Base-by-base conservation (phyloP, 2,888 invertebrate genomes). In the Heliconius aoede region DNA sequence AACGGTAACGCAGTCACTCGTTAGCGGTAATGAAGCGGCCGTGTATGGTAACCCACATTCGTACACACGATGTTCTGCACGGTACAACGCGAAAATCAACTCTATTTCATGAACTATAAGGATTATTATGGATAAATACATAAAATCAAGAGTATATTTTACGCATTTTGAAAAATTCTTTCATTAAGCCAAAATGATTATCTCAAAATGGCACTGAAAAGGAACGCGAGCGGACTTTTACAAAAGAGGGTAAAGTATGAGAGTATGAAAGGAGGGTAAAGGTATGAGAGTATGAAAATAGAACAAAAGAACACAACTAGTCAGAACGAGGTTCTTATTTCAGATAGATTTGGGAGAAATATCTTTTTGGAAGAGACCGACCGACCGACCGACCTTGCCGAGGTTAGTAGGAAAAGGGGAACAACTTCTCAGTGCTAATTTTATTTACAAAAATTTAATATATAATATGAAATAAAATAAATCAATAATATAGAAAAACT, bases 1-100 rank as follows among this genome's bases (percentile, higher is more conserved):
- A 75, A 78, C 77, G 75, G 73, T 76, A 69, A 76, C 75, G 72
- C 74, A 72, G 40, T 68, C 61, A 76, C 75, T 77, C 77, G 77
- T 77, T 77, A 73, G 61, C 62, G 74, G 75, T 77, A 79, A 79
- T 77, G 79, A 79, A 73, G 75, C 76, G 61, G 36, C 55, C 58
- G 28, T 75, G 76, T 69, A 72, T 40, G 69, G 40, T 55, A 69
- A 60, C 71, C 75, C 76, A 65, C 73, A 73, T 75, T 73, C 69
- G 46, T 30, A n/a, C n/a, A n/a, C n/a, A n/a, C n/a, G n/a, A n/a
- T n/a, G n/a, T n/a, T n/a, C n/a, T n/a, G 62, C 9, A 21, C 60
- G 1, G 3, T 21, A 13, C n/a, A n/a, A 61, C 46, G 9, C 64
- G 5, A 76, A 71, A 28, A 32, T 76, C 55, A 24, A 28, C 71